Evolutionary conservation across 2,113 vertebrate genomes (phyloP), one percentile per base, ranked within the genome.

Genomic region (Paralichthys olivaceus): DNA sequence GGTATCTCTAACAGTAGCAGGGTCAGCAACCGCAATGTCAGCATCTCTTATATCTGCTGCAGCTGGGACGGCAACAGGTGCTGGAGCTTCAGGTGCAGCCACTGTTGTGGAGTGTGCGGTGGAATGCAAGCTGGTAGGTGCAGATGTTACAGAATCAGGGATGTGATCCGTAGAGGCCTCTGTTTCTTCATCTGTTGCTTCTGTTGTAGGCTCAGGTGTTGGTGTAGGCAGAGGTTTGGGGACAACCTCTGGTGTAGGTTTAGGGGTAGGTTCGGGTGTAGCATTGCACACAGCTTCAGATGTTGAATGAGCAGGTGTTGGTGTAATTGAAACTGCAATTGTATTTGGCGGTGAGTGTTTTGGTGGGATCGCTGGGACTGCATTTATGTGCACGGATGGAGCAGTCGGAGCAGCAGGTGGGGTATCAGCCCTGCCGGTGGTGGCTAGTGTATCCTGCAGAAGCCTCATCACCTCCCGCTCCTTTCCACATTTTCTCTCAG

Each of bases 381-480:
- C 45, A 43, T 72, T 40, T 55, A 57, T 58, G n/a, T 75, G 68
- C 4, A 34, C 12, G 7, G 56, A 65, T 56, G 88, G 76, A 28
- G 17, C 6, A n/a, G 53, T 23, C 26, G 73, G 68, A 65, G 70
- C 7, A 20, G 61, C 26, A 15, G 61, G 23, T 72, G 80, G 75
- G 43, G 93, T 85, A 4, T 90, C 93, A 60, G 93, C 79, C 70
- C 95, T 95, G 34, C 94, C 90, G 8, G 96, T 88, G 25, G 92
- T 87, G 62, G 95, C 92, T 79, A 99, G 91, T 2, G 96, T 99
- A 89, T 97, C 97, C 86, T 99, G 97, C 67, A 99, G 94, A 87
- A 99, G 96, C 74, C 96, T 95, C 97, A 99, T 98, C 80, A 99
- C 97, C 92, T 99, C 98, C 40, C 92, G 95, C 90, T 99, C 97